Base-by-base conservation (phyloP, 2,113 vertebrate genomes). In the Rhagologus leucostigma region DNA sequence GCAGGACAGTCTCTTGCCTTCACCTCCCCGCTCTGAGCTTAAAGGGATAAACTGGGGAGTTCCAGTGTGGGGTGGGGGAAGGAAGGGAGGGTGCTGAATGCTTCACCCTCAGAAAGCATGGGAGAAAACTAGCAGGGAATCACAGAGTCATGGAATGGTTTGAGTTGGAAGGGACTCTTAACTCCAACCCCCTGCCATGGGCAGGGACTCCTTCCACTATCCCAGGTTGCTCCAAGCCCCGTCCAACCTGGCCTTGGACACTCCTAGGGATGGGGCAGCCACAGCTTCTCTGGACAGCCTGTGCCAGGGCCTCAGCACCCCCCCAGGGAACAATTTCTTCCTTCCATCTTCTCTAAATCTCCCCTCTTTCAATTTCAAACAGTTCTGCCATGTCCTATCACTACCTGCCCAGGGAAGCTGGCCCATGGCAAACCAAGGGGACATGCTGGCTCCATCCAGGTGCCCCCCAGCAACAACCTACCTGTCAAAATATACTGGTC, bases 341-440 rank as follows among this genome's bases (percentile, higher is more conserved):
- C 32, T 33, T 24, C 3, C 7, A 67, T 50, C 50, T 68, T 14
- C 27, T 68, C n/a, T 35, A 49, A 35, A 62, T 35, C 30, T 41
- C 41, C 13, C 53, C 16, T 67, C 46, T 53, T 35, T 27, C n/a
- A 10, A 17, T 47, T 69, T 35, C 78, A 68, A 68, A 8, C 13
- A 30, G 21, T n/a, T 79, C 11, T 10, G 19, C 65, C 35, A 10
- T 35, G 32, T 57, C 26, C 57, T 56, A 3, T 49, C 49, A 16
- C 32, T 20, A 7, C 35, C 57, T 73, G 32, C 44, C 67, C 55
- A 21, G 27, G 18, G 20, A 52, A 26, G 29, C 29, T 63, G 53
- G 35, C 70, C 20, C 5, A 2, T 2, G 14, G 17, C 4, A 3
- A 29, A 32, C 19, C 0, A 0, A 46, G 69, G 47, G 46, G 27